Evolutionary conservation across 2,113 vertebrate species (phyloP), one percentile per base, ranked within the genome.

Genomic region (Burhinus oedicnemus): DNA sequence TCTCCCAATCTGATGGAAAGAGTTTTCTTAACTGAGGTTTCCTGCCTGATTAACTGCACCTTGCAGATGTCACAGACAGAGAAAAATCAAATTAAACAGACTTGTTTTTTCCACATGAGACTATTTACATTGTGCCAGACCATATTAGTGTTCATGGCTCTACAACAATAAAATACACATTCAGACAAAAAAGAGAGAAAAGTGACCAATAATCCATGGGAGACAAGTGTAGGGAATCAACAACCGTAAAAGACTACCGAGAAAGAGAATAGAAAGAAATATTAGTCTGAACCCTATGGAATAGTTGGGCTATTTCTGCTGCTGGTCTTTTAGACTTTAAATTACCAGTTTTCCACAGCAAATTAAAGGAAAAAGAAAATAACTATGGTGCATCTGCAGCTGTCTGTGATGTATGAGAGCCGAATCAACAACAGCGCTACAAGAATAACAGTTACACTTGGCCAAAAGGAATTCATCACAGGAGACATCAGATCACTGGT

Each of bases 331-430:
- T 51, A 69, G 29, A 58, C 29, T 93, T 86, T 60, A 86, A 86
- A 93, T 77, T 45, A 45, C 55, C 6, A 5, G 32, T 38, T 64
- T 77, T 52, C n/a, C 32, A 80, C 27, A 68, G 60, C 20, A 92
- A 92, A 92, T 92, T 70, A 94, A 83, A 74, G 70, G 57, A 65
- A 75, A 86, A 90, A 83, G 21, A 77, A 94, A 92, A 83, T 22
- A 74, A 8, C 12, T 95, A 13, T 47, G 11, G 32, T 80, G 32
- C 68, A 45, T 80, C 58, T 83, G 75, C 68, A 86, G 64, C 71
- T 89, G 55, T 27, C 55, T 72, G 6, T 66, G 80, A 78, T 74
- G 20, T 61, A 32, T 1, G 0, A 71, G n/a, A 88, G 22, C 15
- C 8, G 1, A 90, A 80, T n/a, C 25, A 94, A 77, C 72, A 89